Evolutionary conservation across 92 coral and sea anemone species (phyloP), one percentile per base, ranked within the genome.

Genomic region (Hydrozoanthus gracilis): DNA sequence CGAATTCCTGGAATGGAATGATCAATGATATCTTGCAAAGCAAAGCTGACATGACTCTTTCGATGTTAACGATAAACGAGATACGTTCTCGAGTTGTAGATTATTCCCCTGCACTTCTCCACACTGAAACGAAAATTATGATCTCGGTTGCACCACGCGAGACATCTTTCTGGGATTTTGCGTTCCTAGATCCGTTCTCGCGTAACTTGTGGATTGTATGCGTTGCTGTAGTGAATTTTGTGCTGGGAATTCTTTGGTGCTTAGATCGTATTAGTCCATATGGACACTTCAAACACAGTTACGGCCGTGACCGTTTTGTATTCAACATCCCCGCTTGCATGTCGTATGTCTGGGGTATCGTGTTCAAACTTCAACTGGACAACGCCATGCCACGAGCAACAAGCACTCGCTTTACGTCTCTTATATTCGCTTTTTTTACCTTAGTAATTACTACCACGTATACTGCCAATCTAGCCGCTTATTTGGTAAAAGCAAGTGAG

Each of bases 1-100:
- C 96, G 8, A 90, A 88, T 4, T 46, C 91, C 8, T 95, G 98
- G 98, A 93, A 93, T 82, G 98, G 98, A 6, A 82, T 95, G 88
- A 75, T 95, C 16, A 87, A 89, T 35, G 98, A 95, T 13, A 79
- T 95, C 52, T 13, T 95, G 15, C 87, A 90, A 73, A 92, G 91
- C 44, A 90, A 92, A 77, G 93, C 94, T 46, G 98, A 95, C 70
- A 78, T 95, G 89, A 90, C 95, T 65, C 83, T 93, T 14, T 86
- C 94, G 4, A 86, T 92, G 27, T 66, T 95, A 4, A 95, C 98
- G 6, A 93, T 89, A 16, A 93, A 88, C 16, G 92, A 83, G 50
- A 78, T 84, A 7, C 88, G 98, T 58, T 77, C 93, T 2, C 83
- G 90, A 7, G 92, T 88, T 16, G 90, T 95, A 0, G 98, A 95